These are phyloP conservation scores for Alectura lathami DNA, from an alignment of 2,113 vertebrate genomes.

Conservation along the genomic window DNA sequence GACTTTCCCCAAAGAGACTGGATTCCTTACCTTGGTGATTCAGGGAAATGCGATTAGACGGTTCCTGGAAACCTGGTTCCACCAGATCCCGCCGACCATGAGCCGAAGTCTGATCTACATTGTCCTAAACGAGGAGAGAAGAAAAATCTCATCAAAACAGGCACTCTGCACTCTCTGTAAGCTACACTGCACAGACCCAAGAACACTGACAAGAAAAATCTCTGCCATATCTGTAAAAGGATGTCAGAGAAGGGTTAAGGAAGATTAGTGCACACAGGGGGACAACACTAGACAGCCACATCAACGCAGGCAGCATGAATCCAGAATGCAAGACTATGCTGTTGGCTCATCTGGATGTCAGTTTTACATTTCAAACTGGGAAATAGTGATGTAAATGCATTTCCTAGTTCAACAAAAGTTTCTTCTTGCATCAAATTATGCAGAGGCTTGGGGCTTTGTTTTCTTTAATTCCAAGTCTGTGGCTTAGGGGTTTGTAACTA, in stretches of 20 bases:
- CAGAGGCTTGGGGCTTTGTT: not conserved
- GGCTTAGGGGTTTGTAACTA: constrained; percentile 55
- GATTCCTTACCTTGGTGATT: constrained; percentile 85
- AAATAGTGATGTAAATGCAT: not conserved
- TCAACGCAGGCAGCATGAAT: not conserved
- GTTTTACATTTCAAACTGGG: not conserved
- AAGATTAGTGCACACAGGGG: no score
- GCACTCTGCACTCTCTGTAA: not conserved
- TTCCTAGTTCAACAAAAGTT: constrained; percentile 21
- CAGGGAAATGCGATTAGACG: constrained; percentile 77
- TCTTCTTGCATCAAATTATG: constrained; percentile 16
- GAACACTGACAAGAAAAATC: not conserved
- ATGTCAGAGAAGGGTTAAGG: not conserved
- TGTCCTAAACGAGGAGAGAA: constrained; percentile 79
- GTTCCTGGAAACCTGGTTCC: constrained; percentile 80
- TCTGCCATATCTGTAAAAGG: not conserved
- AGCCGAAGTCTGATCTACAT: constrained; percentile 84
- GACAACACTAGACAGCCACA: not conserved
- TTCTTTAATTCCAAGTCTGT: constrained; percentile 35
- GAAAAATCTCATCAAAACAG: not conserved
- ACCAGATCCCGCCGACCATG: constrained; percentile 81
- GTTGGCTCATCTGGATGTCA: not conserved
- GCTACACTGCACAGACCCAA: not conserved
- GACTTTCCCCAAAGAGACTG: not conserved
- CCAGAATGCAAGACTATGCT: not conserved